Base-by-base conservation (phyloP, 2,888 invertebrate genomes). In the Caenorhabditis sp. region DNA sequence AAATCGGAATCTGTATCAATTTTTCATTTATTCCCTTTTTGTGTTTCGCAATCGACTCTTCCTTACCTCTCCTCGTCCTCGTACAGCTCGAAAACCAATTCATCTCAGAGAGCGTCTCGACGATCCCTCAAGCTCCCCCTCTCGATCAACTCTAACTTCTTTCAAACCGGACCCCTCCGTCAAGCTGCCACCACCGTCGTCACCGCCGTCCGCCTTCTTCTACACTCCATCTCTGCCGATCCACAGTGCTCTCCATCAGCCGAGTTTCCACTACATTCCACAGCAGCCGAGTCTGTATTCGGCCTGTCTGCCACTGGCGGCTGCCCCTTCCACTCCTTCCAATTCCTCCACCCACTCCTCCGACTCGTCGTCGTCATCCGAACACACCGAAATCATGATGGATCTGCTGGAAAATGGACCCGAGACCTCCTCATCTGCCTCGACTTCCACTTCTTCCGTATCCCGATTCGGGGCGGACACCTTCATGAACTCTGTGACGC, bases 151-250 rank as follows among this genome's bases (percentile, higher is more conserved):
- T 22, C 28, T 13, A 40, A 50, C 60, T 40, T 13, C 40, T 40
- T 13, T 5, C 40, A 40, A 6, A 40, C 2, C 40, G 40, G 40
- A 40, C 40, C 6, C 40, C 40, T 40, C 40, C 13, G 40, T 55
- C 76, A 76, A 67, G 55, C 76, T 76, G 76, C 67, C 60, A 67
- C 76, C 76, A 37, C 60, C 67, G 20, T 65, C 74, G n/a, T n/a
- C 67, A 11, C 47, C 74, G n/a, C 60, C 64, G 6, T 13, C 53
- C 11, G 24, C 28, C 22, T 28, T 47, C 56, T 22, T 20, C 47
- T 47, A 64, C 26, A 58, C 55, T 20, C 47, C 6, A 28, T 50
- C 28, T 60, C 68, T 40, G 3, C 55, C 28, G n/a, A 32, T 32
- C 9, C 32, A n/a, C n/a, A n/a, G n/a, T n/a, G n/a, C n/a, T n/a